Evolutionary conservation across 2,888 invertebrate genomes (phyloP).

Genomic region (Melanotus villosus): DNA sequence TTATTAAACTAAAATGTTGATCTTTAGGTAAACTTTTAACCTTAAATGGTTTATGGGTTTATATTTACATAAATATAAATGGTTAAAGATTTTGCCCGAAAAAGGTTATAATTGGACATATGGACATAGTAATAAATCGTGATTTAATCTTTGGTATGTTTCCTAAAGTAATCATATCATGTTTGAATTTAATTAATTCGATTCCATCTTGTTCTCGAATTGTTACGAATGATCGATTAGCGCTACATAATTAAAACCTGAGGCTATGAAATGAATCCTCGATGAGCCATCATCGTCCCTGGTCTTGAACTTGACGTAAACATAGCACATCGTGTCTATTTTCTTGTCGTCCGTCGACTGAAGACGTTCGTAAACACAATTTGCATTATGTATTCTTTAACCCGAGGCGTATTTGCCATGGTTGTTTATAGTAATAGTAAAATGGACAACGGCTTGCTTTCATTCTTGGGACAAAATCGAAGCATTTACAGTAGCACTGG

Average conservation of each 20-base stretch:
- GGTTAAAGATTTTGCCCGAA: too few relatives aligned
- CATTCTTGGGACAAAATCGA: background rate
- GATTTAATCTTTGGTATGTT: too few relatives aligned
- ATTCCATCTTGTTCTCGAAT: constrained; percentile 1
- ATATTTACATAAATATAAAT: too few relatives aligned
- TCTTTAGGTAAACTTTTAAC: too few relatives aligned
- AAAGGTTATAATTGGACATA: too few relatives aligned
- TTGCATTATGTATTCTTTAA: constrained; percentile 20
- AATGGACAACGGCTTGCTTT: background rate
- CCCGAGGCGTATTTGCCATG: background rate
- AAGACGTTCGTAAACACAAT: constrained; percentile 24
- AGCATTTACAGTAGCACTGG: constrained; percentile 1
- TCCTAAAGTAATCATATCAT: too few relatives aligned
- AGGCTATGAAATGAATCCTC: background rate
- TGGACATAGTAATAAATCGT: too few relatives aligned
- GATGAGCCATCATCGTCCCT: constrained; percentile 16
- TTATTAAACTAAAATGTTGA: too few relatives aligned
- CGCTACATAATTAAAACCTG: constrained; percentile 3
- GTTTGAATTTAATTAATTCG: background rate
- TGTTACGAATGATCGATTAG: constrained; percentile 1
- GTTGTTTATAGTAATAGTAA: background rate
- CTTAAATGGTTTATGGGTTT: too few relatives aligned
- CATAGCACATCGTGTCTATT: constrained; percentile 7
- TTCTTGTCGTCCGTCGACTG: constrained; percentile 18
- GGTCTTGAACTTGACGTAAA: constrained; percentile 31